A percentile compares a stretch with the other conserved stretches of the same genome.
These are phyloP conservation scores for Pollenia amentaria DNA, from an alignment of 2,888 invertebrate genomes.

Conservation along the genomic window DNA sequence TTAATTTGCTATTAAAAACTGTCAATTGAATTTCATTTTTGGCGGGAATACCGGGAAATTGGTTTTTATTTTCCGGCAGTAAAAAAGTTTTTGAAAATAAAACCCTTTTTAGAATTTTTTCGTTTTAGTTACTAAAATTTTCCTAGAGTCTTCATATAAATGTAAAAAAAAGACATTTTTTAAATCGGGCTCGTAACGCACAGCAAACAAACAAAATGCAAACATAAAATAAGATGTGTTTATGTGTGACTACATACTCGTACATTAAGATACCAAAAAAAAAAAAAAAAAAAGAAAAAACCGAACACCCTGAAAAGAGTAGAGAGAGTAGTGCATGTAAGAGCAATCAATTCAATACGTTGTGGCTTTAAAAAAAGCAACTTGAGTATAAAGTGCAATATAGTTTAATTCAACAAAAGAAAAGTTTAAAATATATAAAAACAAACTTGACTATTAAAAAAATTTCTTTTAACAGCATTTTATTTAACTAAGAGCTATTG, in stretches of 20 bases:
- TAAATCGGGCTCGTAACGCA: neutral
- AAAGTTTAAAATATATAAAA: neutral
- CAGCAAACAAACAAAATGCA: conserved; percentile 10
- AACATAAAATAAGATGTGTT: conserved; percentile 8
- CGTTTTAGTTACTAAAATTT: too few species aligned
- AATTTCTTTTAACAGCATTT: conserved; percentile 15
- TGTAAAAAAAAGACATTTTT: neutral
- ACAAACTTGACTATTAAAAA: neutral
- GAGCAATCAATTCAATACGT: conserved; percentile 54
- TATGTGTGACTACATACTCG: too few species aligned
- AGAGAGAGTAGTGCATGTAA: neutral
- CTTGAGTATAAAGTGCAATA: neutral
- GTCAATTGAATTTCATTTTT: too few species aligned
- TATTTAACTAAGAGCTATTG: conserved; percentile 7
- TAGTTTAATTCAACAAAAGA: conserved; percentile 5
- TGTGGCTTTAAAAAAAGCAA: neutral
- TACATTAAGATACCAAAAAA: neutral
- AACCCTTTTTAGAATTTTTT: neutral
- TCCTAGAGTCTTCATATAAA: neutral
- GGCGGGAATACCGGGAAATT: too few species aligned
- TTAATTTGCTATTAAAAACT: too few species aligned
- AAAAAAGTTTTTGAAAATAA: neutral
- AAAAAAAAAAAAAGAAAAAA: neutral
- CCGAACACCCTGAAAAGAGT: neutral
- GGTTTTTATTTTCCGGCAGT: too few species aligned